Base-by-base conservation (phyloP, 2,797 vertebrate species). In the Emydoidea blandingii region DNA sequence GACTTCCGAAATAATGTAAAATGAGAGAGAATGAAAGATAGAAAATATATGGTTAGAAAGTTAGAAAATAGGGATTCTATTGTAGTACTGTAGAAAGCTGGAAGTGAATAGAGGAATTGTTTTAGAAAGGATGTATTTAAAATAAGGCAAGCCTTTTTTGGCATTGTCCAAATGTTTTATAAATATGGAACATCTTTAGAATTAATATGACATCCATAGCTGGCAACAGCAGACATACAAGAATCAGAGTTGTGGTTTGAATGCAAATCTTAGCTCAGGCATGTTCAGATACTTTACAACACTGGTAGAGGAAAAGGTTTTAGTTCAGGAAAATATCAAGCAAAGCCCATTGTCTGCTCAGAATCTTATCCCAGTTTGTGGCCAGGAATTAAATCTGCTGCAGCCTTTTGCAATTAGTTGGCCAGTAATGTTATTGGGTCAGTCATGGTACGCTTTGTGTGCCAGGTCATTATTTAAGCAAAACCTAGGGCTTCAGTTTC, bases 1-100 rank as follows among this genome's bases (percentile, higher is more conserved):
- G 81, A 90, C 90, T 97, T 96, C 86, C 82, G 37, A 78, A 85
- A 86, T 68, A 19, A 15, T n/a, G 91, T 76, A 93, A 92, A 80
- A 10, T 41, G 29, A 44, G 18, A 65, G 12, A 91, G 41, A 57
- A 59, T 18, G 44, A 95, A 89, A 90, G 79, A 49, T 4, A 76
- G 47, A 86, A 94, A 93, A 52, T 21, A 37, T 5, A 23, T 37
- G 34, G 62, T 9, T 53, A 53, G 47, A 95, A 88, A 88, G 79
- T 50, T 4, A 74, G 37, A 86, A 94, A 93, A 1, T 31, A 79
- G 1, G 12, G 3, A 76, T 87, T 94, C 15, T 82, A 16, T 49
- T 50, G 41, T 78, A 95, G 89, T 15, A 9, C 1, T 89, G 5
- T 52, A 2, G 53, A 94, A 54, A 84, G 27, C 12, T 50, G 86